These are phyloP conservation scores for Oithona nana DNA, from an alignment of 2,888 invertebrate genomes.

Conservation along the genomic window DNA sequence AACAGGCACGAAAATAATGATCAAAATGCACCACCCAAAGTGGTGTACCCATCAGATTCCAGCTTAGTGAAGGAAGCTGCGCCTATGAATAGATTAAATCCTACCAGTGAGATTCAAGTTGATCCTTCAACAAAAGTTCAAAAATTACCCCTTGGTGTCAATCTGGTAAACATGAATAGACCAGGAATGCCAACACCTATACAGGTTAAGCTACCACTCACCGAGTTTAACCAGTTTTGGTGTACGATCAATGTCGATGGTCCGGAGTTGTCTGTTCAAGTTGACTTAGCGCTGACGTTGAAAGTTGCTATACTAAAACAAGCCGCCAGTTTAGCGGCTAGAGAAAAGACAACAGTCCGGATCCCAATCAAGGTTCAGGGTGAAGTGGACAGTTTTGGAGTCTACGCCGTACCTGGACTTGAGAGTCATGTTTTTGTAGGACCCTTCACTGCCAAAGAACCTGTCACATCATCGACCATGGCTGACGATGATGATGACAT, in stretches of 20 bases:
- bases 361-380: slow-evolving; percentile 1
- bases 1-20: not conserved
- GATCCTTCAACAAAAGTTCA: not conserved
- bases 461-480: not conserved
- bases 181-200: not conserved
- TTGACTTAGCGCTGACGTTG: slow-evolving; percentile 5
- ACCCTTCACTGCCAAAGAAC: not conserved
- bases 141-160: not conserved
- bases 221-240: slow-evolving; percentile 3
- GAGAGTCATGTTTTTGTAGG: slow-evolving; percentile 13
- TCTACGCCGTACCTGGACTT: slow-evolving; percentile 14
- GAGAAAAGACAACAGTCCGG: slow-evolving; percentile 8
- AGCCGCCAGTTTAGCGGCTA: slow-evolving; percentile 2
- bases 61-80: not conserved
- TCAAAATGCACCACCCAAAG: not conserved
- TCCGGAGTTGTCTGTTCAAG: not conserved
- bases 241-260: not conserved
- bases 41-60: not conserved
- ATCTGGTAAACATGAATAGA: not conserved
- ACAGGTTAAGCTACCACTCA: slow-evolving; percentile 12
- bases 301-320: slow-evolving; percentile 5
- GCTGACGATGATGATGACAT: slow-evolving; percentile 1
- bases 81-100: not conserved
- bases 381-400: slow-evolving; percentile 6
- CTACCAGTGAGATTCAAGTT: not conserved